A percentile compares a stretch with the other conserved stretches of the same genome.
These are phyloP conservation scores for Sanderia malayensis DNA, from an alignment of 30 jellyfish, hydroid and myxozoan genomes.

Conservation along the genomic window DNA sequence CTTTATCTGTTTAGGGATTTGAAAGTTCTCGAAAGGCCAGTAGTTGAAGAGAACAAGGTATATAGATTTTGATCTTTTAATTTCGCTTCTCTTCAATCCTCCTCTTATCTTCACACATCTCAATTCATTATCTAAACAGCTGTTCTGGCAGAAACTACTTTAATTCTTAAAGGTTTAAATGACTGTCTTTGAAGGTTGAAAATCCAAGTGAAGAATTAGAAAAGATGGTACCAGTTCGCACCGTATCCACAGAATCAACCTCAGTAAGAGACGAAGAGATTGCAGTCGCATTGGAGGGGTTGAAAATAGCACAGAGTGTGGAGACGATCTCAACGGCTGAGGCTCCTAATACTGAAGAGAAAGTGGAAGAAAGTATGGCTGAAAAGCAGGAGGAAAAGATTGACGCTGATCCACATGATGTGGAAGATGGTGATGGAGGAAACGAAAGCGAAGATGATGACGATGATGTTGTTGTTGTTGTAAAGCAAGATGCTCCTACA, in stretches of 20 bases:
- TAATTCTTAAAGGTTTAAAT: too few species aligned
- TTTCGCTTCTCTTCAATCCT: too few species aligned
- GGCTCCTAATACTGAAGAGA: neutral
- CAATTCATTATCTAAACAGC: too few species aligned
- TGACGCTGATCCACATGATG: neutral
- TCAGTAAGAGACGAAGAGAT: slow-evolving; percentile 21
- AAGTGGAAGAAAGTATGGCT: neutral
- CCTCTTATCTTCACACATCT: too few species aligned
- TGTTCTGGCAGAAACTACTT: too few species aligned
- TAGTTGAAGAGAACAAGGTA: too few species aligned
- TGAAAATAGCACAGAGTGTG: slow-evolving; percentile 13
- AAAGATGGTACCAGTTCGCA: slow-evolving; percentile 4
- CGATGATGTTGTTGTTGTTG: slow-evolving; percentile 74
- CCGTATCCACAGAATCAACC: slow-evolving; percentile 23
- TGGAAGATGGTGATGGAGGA: neutral
- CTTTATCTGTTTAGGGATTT: too few species aligned
- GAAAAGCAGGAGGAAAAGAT: neutral
- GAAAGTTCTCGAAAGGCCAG: too few species aligned
- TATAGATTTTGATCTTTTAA: too few species aligned
- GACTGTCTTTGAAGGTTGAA: neutral
- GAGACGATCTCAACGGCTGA: neutral
- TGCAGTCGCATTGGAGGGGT: slow-evolving; percentile 23
- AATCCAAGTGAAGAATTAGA: neutral
- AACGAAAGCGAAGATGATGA: slow-evolving; percentile 8
- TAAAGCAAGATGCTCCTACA: slow-evolving; percentile 16